phyloP scores from a whole-genome alignment of 2,113 vertebrate genomes.

The Lophochroa leadbeateri region DNA sequence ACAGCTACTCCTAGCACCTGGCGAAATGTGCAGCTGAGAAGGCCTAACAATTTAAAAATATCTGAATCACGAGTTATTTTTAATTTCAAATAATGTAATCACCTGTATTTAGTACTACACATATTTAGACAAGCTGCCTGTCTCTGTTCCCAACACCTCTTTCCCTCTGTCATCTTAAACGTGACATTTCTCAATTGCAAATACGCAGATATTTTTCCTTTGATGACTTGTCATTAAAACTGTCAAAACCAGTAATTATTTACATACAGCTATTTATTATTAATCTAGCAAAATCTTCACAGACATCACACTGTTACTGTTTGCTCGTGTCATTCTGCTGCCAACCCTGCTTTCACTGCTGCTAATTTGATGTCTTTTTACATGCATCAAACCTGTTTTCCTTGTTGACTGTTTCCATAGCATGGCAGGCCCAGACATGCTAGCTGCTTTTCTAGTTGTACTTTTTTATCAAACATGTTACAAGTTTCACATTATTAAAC shows the following conservation, averaged over 20 bases:
- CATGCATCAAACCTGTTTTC: neutral
- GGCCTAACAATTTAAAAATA: slow-evolving; percentile 69
- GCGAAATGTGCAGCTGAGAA: slow-evolving; percentile 56
- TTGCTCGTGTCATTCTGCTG: slow-evolving; percentile 52
- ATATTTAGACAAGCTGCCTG: slow-evolving; percentile 79
- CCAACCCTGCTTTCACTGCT: neutral
- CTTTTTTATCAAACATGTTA: neutral
- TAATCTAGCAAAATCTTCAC: slow-evolving; percentile 60
- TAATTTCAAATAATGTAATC: slow-evolving; percentile 77
- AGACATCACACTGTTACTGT: neutral
- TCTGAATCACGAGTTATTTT: slow-evolving; percentile 70
- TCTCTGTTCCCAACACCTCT: slow-evolving; percentile 54
- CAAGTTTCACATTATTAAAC: neutral
- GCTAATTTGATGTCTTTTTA: neutral
- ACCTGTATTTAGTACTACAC: slow-evolving; percentile 73
- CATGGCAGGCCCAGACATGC: neutral
- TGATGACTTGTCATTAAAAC: slow-evolving; percentile 66
- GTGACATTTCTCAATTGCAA: slow-evolving; percentile 63
- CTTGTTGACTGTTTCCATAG: neutral
- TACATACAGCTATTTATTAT: slow-evolving; percentile 66
- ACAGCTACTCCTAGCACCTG: slow-evolving; percentile 62
- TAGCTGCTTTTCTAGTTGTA: neutral
- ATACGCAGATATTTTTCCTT: slow-evolving; percentile 39
- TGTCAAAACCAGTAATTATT: slow-evolving; percentile 71
- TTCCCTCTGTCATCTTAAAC: slow-evolving; percentile 61